Evolutionary conservation across 1,140 invertebrate genomes (phyloP), one percentile per base, ranked within the genome.

Genomic region (Rhizoglyphus robini): DNA sequence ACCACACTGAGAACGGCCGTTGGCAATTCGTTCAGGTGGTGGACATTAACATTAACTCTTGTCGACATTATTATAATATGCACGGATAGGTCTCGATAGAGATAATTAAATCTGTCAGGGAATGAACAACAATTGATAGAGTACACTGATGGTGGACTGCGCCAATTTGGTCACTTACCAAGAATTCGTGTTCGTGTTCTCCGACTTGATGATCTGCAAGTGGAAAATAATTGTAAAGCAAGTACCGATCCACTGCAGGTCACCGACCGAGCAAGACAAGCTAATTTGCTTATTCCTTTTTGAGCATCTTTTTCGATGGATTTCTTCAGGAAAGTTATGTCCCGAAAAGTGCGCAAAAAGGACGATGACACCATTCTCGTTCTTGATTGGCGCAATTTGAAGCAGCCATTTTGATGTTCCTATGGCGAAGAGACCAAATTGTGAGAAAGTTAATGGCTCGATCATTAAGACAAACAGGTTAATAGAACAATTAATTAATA

Each of bases 391-490:
- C 41, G 95, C 93, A 74, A 98, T 90, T 81, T 99, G 83, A 70
- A 99, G 83, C 73, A 99, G 86, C 96, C 96, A 99, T 85, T 99
- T 80, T 77, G 95, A 93, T 68, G 93, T 97, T 79, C 94, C 96
- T 99, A n/a, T n/a, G n/a, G n/a, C n/a, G 80, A n/a, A 3, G 51
- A 32, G 23, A 54, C 23, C 51, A 54, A 54, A 60, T n/a, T 3
- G 15, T 3, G 3, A 32, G 36, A 3, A 60, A 60, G 13, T 20
- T n/a, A 34, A 34, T 2, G 2, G 1, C 23, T 3, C 13, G 18
- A 60, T 13, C 15, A 20, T 34, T 27, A 60, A 60, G 27, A 60
- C 1, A 1, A 41, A 15, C 51, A 54, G 8, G 8, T 54, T 32
- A 54, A 8, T 54, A 15, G 41, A 46, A 23, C 41, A 46, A 46